These are phyloP conservation scores for Abrostola tripartita DNA, from an alignment of 2,888 invertebrate species.

Conservation along the genomic window DNA sequence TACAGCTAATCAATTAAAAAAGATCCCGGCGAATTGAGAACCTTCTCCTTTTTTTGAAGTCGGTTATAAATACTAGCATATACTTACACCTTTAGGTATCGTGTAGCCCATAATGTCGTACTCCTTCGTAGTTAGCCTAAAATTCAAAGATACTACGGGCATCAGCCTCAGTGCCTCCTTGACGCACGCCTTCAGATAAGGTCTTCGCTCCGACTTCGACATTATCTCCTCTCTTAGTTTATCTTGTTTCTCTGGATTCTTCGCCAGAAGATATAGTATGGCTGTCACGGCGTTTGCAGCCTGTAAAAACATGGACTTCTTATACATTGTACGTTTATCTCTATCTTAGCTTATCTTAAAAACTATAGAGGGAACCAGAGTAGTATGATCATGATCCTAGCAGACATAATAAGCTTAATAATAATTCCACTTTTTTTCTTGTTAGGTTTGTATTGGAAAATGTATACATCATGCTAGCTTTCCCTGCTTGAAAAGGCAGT, in stretches of 20 bases:
- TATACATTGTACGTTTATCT: background rate
- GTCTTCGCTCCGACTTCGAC: conserved; percentile 70
- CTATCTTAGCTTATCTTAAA: too few species aligned
- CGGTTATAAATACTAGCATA: too few species aligned
- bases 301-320: conserved; percentile 66
- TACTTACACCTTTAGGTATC: conserved; percentile 89
- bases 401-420: too few species aligned
- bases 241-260: conserved; percentile 89
- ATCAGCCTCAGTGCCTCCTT: conserved; percentile 91
- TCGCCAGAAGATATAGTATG: conserved; percentile 89
- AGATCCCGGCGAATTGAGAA: too few species aligned
- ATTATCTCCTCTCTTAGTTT: conserved; percentile 88
- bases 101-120: conserved; percentile 89
- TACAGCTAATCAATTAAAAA: too few species aligned
- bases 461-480: too few species aligned
- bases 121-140: conserved; percentile 86
- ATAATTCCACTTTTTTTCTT: too few species aligned
- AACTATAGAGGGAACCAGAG: too few species aligned
- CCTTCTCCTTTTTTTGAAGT: too few species aligned
- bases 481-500: too few species aligned
- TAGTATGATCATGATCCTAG: too few species aligned
- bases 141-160: conserved; percentile 88
- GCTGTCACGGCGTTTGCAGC: conserved; percentile 87
- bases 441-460: too few species aligned
- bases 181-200: conserved; percentile 91